These are phyloP conservation scores for Mylabris sibirica DNA, from an alignment of 2,888 invertebrate species.

Conservation along the genomic window DNA sequence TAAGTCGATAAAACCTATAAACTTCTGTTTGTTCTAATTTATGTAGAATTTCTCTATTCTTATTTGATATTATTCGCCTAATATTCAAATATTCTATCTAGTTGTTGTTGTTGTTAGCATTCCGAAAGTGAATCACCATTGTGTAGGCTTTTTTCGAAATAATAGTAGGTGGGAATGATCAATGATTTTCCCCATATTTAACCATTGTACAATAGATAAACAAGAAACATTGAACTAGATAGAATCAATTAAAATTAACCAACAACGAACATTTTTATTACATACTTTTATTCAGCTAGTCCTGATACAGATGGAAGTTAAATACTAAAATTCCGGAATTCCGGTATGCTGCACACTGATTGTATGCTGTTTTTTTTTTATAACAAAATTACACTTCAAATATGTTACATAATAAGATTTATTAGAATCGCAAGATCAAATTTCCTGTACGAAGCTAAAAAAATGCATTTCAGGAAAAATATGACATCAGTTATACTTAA, in stretches of 20 bases:
- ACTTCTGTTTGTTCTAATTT: background rate
- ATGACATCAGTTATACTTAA: background rate
- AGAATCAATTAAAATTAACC: background rate
- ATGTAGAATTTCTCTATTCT: background rate
- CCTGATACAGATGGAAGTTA: background rate
- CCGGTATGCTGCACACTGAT: background rate
- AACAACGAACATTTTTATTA: background rate
- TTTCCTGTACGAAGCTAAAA: background rate
- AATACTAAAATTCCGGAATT: background rate
- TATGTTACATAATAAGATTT: background rate
- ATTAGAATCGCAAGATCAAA: background rate
- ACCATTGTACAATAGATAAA: background rate
- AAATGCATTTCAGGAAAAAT: background rate
- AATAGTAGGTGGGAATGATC: background rate
- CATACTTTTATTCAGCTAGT: background rate
- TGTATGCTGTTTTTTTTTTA: background rate
- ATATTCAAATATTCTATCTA: background rate
- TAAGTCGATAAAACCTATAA: background rate
- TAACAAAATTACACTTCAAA: background rate
- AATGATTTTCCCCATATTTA: background rate
- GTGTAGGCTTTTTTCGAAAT: background rate
- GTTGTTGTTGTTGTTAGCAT: constrained; percentile 7
- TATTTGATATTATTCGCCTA: background rate
- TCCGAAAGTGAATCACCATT: background rate
- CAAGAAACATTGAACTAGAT: background rate